phyloP scores from a whole-genome alignment of 2,797 vertebrate genomes.

The Bradypus variegatus region DNA sequence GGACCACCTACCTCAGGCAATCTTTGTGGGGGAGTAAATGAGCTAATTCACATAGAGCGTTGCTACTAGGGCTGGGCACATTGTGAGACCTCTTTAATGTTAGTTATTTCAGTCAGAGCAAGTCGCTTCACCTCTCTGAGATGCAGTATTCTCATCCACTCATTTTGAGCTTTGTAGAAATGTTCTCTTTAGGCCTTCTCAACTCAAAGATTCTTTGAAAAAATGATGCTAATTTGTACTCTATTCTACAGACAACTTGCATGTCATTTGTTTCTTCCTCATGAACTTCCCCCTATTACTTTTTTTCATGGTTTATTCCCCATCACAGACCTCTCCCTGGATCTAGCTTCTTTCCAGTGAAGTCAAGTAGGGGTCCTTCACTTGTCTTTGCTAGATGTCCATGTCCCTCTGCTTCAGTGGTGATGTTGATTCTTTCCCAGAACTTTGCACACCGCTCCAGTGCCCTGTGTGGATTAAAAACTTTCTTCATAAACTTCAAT shows the following conservation, averaged over 20 bases:
- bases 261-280: neutral
- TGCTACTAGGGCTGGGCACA: accelerated
- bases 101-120: neutral
- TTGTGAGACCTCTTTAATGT: neutral
- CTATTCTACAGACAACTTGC: neutral
- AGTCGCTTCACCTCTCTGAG: neutral
- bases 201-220: neutral
- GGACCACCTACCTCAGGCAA: neutral
- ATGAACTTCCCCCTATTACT: neutral
- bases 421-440: neutral
- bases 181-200: neutral
- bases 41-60: neutral
- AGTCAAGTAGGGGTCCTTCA: neutral
- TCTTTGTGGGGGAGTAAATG: neutral
- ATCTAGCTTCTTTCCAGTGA: neutral
- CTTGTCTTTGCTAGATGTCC: neutral
- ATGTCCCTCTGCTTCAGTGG: neutral
- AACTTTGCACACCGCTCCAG: neutral
- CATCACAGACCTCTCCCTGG: neutral
- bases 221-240: neutral
- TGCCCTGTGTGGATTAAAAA: slow-evolving; percentile 27
- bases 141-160: neutral
- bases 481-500: slow-evolving; percentile 29
- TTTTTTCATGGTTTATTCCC: neutral
- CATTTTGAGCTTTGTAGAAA: neutral